Evolutionary conservation across 2,797 vertebrate genomes (phyloP), one percentile per base, ranked within the genome.

Genomic region (Podargus strigoides): DNA sequence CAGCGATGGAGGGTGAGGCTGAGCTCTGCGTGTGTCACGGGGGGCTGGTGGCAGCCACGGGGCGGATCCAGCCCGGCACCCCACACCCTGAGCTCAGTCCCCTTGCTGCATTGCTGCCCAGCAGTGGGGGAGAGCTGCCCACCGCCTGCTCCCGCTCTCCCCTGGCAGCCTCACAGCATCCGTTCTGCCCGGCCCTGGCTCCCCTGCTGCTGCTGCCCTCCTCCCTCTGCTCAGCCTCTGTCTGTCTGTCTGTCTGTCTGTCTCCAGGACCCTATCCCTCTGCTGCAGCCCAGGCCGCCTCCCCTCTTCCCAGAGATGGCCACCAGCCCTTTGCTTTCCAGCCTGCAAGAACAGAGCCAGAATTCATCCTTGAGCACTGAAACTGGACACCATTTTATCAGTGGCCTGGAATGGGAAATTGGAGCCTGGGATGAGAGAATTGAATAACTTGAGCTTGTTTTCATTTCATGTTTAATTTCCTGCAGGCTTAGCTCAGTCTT

Each of bases 401-500:
- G 98, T 88, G 95, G 96, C 96, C 96, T 97, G 97, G 97, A 95
- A 96, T 98, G 98, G 98, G 98, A 98, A 98, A 97, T 97, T 97
- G 97, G 97, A 98, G 98, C 97, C 97, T 97, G 97, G 98, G 98
- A 98, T 95, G 97, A 98, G 98, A 98, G 98, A 97, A 97, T 97
- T 97, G 98, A 97, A 98, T 97, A 97, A 98, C 97, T 96, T 90
- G 94, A 98, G 98, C 98, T 99, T 99, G 98, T 99, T 99, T 99
- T 98, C 98, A 98, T 99, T 99, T 99, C 98, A 97, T 98, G 98
- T 99, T 99, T 99, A 99, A 99, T 99, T 99, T 99, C 99, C 99
- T 99, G 99, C 98, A 97, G 98, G 97, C 98, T 98, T 98, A 98
- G 98, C 98, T 98, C 97, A 96, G 98, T 97, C 98, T 98, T 98